phyloP scores from a whole-genome alignment of 2,797 vertebrate genomes.

The Holocentrus rufus region DNA sequence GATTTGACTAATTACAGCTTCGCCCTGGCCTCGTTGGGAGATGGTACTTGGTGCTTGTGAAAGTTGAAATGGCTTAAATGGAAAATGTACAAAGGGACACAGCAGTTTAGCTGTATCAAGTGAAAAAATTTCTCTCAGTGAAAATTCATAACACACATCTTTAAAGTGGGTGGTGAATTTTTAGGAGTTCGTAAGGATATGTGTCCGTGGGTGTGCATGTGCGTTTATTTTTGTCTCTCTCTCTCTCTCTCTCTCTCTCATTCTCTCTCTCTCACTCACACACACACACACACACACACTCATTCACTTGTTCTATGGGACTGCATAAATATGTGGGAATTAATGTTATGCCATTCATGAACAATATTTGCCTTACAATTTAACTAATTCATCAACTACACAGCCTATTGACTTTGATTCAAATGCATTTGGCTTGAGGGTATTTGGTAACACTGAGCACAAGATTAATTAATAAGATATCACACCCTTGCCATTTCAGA shows the following conservation, averaged over 20 bases:
- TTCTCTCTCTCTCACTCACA: not conserved
- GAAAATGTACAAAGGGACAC: conserved; percentile 50
- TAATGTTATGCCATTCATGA: conserved; percentile 54
- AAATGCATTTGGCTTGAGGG: conserved; percentile 67
- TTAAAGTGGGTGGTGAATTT: conserved; percentile 7
- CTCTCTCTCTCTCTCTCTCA: too few species aligned
- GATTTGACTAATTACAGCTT: conserved; percentile 71
- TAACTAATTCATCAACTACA: conserved; percentile 61
- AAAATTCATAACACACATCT: conserved; percentile 2
- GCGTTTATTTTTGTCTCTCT: too few species aligned
- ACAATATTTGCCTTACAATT: conserved; percentile 57
- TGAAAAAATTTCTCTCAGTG: conserved; percentile 15
- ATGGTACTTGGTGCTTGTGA: conserved; percentile 44
- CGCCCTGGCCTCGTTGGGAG: conserved; percentile 59
- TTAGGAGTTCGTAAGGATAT: not conserved
- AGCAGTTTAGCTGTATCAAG: conserved; percentile 26
- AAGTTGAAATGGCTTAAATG: conserved; percentile 59
- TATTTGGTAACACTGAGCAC: conserved; percentile 70
- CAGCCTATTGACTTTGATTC: conserved; percentile 60
- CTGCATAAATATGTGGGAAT: conserved; percentile 13
- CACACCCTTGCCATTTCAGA: conserved; percentile 76
- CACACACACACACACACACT: too few species aligned
- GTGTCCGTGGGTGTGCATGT: not conserved
- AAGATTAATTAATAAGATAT: conserved; percentile 82
- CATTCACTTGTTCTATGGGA: conserved; percentile 7